Percentiles rank a stretch among this genome's conserved stretches.
phyloP scores from a whole-genome alignment of 2,888 invertebrate species.

The Hemaris fuciformis region DNA sequence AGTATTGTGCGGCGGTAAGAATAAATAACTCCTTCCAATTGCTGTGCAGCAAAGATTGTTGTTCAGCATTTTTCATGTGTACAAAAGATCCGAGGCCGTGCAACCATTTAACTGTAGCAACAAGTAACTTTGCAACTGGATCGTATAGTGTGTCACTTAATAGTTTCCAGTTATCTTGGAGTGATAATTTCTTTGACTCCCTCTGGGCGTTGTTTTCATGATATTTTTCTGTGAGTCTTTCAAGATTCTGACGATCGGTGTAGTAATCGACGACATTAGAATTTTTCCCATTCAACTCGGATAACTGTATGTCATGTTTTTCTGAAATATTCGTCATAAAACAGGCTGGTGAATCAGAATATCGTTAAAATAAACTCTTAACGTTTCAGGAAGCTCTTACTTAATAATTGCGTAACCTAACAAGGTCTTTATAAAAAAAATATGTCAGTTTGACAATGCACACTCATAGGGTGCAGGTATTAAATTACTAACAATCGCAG shows the following conservation, averaged over 20 bases:
- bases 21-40: conserved; percentile 93
- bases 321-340: conserved; percentile 44
- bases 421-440: too few relatives aligned
- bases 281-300: conserved; percentile 21
- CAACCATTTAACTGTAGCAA: conserved; percentile 90
- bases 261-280: conserved; percentile 26
- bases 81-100: conserved; percentile 88
- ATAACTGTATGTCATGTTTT: conserved; percentile 18
- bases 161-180: conserved; percentile 58
- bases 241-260: conserved; percentile 34
- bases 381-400: conserved; percentile 36
- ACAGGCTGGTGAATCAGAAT: conserved; percentile 55
- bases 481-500: neutral
- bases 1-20: conserved; percentile 91
- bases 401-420: too few relatives aligned
- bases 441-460: neutral
- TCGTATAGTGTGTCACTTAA: conserved; percentile 77
- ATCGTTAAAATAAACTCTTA: conserved; percentile 38
- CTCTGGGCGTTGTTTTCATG: conserved; percentile 26
- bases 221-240: conserved; percentile 31
- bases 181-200: conserved; percentile 28
- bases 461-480: neutral
- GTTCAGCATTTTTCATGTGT: conserved; percentile 84
- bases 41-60: conserved; percentile 86
- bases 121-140: conserved; percentile 88